Conservation (phyloP, 2,797 vertebrate genomes). For the Tolypeutes matacus region DNA sequence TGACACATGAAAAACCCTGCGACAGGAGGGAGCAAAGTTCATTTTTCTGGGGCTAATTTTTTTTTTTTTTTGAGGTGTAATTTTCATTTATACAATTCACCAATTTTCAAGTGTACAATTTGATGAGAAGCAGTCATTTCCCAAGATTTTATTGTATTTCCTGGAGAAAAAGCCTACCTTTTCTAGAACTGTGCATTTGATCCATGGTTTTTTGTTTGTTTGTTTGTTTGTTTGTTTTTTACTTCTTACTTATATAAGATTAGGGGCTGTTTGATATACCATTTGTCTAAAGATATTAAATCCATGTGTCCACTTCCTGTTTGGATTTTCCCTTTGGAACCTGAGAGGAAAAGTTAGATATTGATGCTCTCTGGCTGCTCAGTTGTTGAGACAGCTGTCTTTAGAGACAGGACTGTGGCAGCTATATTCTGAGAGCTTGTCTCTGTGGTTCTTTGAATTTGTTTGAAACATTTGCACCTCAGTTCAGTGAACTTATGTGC, state of each 20-base stretch:
- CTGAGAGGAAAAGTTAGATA: neutral
- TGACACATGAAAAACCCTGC: neutral
- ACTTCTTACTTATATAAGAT: neutral
- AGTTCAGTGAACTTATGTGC: neutral
- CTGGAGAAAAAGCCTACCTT: neutral
- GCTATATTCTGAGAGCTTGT: neutral
- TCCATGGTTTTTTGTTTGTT: neutral
- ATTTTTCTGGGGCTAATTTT: neutral
- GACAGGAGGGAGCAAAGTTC: neutral
- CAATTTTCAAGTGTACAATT: neutral
- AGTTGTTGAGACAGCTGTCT: too few relatives aligned
- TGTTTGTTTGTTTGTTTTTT: too few relatives aligned
- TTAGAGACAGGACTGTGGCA: neutral
- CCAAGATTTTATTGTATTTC: neutral
- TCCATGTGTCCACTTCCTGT: accelerated
- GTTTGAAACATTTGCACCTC: neutral
- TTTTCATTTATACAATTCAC: neutral
- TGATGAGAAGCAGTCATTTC: too few relatives aligned
- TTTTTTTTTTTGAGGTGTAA: neutral
- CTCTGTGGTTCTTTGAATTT: neutral
- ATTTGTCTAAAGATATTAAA: neutral
- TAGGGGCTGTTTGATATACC: neutral
- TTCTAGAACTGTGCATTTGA: neutral
- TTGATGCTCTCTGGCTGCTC: neutral
- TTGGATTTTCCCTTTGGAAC: neutral